Evolutionary conservation across 2,797 vertebrate species (phyloP), one percentile per base, ranked within the genome.

Genomic region (Bovichtus diacanthus): DNA sequence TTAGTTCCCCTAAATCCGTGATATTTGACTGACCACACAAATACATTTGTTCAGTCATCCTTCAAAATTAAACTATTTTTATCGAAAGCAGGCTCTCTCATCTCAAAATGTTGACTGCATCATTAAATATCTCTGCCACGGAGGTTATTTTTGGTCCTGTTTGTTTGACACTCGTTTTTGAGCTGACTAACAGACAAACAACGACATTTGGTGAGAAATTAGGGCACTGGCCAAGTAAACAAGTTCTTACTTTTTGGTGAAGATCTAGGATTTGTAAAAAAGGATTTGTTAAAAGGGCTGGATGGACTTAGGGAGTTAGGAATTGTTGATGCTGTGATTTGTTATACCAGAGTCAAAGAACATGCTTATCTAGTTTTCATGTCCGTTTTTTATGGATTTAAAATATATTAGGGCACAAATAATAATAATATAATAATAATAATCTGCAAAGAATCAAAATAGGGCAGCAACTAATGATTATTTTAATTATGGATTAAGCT

Each of bases 161-260:
- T 76, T 61, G 49, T 54, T 75, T 80, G 39, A 9, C 23, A 19
- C 27, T 23, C 61, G 25, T 61, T 43, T 43, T 54, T 29, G 21
- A 66, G 21, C 10, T 51, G 47, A 67, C 19, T 67, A 54, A 53
- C 23, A 66, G 49, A 41, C 63, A 53, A 23, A 41, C 36, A 74
- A 15, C n/a, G 3, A 51, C 73, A 74, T 68, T 71, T 55, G 39
- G 12, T 46, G 4, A 18, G 19, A 58, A 67, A 56, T 68, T 21
- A 50, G 55, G 25, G 25, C 38, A 46, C 3, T 0, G 11, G 12
- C 25, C 34, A 50, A 36, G 56, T 53, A 58, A 68, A 60, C 6
- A 50, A 67, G 34, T 31, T 29, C 54, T 65, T 29, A 0, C 6
- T 63, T 60, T 66, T 77, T 54, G 44, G 15, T 64, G 2, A 64